Conservation (phyloP, 2,888 invertebrate genomes). For the Limnephilus auricula region DNA sequence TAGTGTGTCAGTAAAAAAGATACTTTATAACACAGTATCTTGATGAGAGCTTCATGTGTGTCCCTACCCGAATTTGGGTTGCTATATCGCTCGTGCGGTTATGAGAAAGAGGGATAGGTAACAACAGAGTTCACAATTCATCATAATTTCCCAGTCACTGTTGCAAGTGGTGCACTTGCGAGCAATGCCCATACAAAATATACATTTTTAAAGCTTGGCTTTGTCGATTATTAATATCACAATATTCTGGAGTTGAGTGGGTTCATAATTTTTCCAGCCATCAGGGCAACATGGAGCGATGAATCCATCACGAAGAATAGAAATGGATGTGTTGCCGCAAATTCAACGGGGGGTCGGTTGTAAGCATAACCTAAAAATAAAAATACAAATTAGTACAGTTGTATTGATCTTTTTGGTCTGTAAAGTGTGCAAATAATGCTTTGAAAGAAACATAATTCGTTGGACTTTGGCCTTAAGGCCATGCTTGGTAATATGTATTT, state of each 20-base stretch:
- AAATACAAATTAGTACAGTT: neutral
- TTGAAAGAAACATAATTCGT: neutral
- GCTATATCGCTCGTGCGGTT: too few relatives aligned
- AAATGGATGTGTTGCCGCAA: conserved; percentile 90
- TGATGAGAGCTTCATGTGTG: too few relatives aligned
- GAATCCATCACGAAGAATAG: conserved; percentile 91
- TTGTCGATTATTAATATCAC: conserved; percentile 69
- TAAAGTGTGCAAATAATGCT: neutral
- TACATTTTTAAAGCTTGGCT: neutral
- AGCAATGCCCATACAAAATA: neutral
- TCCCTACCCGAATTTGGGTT: too few relatives aligned
- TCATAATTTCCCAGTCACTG: neutral
- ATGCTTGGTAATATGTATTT: too few relatives aligned
- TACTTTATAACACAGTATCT: too few relatives aligned
- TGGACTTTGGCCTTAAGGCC: neutral
- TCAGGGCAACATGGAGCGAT: conserved; percentile 86
- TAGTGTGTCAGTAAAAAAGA: too few relatives aligned
- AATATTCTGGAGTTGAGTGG: conserved; percentile 89
- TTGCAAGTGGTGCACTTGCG: neutral
- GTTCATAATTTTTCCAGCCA: conserved; percentile 90
- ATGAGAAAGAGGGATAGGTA: too few relatives aligned
- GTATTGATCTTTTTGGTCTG: neutral
- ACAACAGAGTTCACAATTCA: too few relatives aligned
- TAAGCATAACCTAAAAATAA: conserved; percentile 72
- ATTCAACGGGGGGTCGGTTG: conserved; percentile 80